Percentiles rank a stretch among this genome's conserved stretches.
Evolutionary conservation across 2,888 invertebrate species (phyloP).

Genomic region (Lycophotia porphyrea): DNA sequence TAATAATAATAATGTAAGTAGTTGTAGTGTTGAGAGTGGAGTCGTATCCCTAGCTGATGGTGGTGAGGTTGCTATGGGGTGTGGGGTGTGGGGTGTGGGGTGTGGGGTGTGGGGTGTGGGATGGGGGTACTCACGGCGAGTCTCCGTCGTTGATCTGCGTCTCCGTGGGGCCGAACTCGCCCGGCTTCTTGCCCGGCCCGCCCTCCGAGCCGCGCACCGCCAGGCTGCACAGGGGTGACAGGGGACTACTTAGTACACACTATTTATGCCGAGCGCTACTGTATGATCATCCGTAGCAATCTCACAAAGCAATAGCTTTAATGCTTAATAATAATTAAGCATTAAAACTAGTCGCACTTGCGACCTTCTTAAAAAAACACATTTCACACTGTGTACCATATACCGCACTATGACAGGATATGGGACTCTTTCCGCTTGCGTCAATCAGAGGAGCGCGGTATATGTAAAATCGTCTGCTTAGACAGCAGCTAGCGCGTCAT

Average conservation of each 20-base stretch:
- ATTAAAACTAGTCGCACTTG: background rate
- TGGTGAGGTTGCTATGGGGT: background rate
- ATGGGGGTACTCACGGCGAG: conserved; percentile 92
- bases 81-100: too few relatives aligned
- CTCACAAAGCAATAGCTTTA: background rate
- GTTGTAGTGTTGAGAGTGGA: background rate
- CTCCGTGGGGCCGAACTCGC: conserved; percentile 92
- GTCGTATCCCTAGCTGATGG: background rate
- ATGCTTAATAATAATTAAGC: too few relatives aligned
- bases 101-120: too few relatives aligned
- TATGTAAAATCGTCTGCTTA: too few relatives aligned
- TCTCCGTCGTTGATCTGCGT: conserved; percentile 92
- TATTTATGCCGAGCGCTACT: background rate
- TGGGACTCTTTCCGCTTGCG: background rate
- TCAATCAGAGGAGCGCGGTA: background rate
- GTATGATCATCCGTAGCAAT: background rate
- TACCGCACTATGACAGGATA: background rate
- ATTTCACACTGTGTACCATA: background rate
- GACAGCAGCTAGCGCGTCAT: too few relatives aligned
- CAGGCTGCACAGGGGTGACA: conserved; percentile 90
- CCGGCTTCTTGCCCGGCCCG: conserved; percentile 92
- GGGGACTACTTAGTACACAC: conserved; percentile 31
- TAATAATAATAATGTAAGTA: background rate
- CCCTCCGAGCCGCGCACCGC: conserved; percentile 93
- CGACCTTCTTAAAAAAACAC: background rate